Base-by-base conservation (phyloP, 1,140 invertebrate genomes). In the Idris sp. region DNA sequence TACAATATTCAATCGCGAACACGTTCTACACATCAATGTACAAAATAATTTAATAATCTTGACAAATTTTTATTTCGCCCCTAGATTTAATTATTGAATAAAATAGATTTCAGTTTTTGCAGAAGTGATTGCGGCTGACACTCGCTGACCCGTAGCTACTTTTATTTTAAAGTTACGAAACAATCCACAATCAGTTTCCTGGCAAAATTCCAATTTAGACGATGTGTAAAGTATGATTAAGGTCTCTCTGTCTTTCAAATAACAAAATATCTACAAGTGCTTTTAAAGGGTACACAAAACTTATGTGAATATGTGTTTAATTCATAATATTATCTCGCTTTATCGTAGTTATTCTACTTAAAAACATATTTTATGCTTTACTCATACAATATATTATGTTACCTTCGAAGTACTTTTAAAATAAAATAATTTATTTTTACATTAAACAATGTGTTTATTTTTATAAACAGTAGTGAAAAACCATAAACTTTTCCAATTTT, bases 51-150 rank as follows among this genome's bases (percentile, higher is more conserved):
- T 28, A 68, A 79, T 79, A 62, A 74, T 72, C 67, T 72, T 74
- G 69, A 54, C 56, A 68, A 76, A 77, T 79, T 79, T 77, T 79
- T 77, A 76, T 77, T 67, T 68, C 71, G n/a, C 56, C 33, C 51
- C 53, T 44, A 69, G 46, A 77, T 77, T 77, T 69, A 72, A 79
- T 77, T 69, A 77, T 68, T 69, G 56, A 65, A 35, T 56, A 74
- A 77, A 79, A 79, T 79, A 74, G 76, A 78, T 78, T 78, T 73
- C 43, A 72, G 72, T 78, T 73, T 76, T 78, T 73, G 64, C 72
- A 38, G 44, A 72, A 38, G 62, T 62, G 65, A 74, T 77, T 69
- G 71, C 54, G 41, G 56, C 59, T 56, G 56, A 56, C 53, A 61
- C 68, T 62, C 33, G 68, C 43, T 49, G 58, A 61, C 48, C 49